phyloP scores from a whole-genome alignment of 2,797 vertebrate genomes.

The Cryptoprocta ferox region DNA sequence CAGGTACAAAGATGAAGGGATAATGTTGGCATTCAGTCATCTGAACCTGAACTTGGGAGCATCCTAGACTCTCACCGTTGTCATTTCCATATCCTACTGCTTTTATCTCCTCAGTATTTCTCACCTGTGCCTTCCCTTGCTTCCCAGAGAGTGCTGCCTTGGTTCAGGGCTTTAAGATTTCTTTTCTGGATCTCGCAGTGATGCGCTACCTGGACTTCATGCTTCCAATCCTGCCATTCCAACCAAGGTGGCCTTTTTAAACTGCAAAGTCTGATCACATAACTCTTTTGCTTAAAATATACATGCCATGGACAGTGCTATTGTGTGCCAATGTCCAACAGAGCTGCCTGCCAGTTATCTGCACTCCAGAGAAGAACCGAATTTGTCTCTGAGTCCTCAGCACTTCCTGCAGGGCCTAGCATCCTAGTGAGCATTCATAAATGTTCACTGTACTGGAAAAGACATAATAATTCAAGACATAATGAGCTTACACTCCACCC shows the following conservation, averaged over 20 bases:
- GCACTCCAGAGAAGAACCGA: neutral
- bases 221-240: neutral
- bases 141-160: neutral
- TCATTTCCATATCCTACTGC: neutral
- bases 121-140: neutral
- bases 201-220: neutral
- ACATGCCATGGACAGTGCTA: neutral
- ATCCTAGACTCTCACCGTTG: neutral
- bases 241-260: neutral
- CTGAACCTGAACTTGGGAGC: neutral
- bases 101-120: neutral
- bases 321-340: neutral
- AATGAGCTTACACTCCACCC: neutral
- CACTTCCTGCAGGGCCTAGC: neutral
- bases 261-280: neutral
- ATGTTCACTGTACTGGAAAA: slow-evolving; percentile 46
- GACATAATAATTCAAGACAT: neutral
- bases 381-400: neutral
- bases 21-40: neutral
- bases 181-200: neutral
- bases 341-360: neutral
- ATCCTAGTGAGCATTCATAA: neutral
- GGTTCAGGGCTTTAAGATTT: neutral
- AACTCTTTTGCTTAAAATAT: neutral
- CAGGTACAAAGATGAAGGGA: neutral